A percentile compares a stretch with the other conserved stretches of the same genome.
Evolutionary conservation across 64 coral and sea anemone species (phyloP).

Genomic region (Acropora yongei): DNA sequence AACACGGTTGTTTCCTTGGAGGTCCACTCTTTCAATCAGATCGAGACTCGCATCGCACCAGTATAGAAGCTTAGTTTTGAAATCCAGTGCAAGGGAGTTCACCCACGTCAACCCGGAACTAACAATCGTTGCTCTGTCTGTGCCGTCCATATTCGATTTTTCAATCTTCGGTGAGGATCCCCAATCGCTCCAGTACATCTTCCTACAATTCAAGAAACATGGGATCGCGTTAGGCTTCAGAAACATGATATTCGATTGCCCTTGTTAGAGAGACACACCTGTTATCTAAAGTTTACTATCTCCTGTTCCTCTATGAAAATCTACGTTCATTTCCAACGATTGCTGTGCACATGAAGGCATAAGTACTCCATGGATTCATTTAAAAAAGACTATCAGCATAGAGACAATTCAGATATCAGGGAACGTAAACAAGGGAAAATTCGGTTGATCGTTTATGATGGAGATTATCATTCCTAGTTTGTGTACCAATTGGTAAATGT

Average conservation of each 20-base stretch:
- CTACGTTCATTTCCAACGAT: background rate
- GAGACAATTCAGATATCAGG: background rate
- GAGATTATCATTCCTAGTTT: background rate
- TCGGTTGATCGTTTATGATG: background rate
- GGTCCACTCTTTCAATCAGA: constrained; percentile 69
- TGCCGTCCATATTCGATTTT: constrained; percentile 80
- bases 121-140: constrained; percentile 53
- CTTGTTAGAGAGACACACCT: background rate
- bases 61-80: constrained; percentile 50
- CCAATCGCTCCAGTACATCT: constrained; percentile 90
- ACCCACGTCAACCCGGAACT: constrained; percentile 48
- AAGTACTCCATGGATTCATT: background rate
- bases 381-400: background rate
- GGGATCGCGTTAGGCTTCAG: background rate
- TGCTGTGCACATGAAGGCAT: constrained; percentile 8
- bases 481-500: background rate
- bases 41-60: constrained; percentile 75
- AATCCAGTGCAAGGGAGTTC: constrained; percentile 75
- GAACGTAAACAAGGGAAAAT: background rate
- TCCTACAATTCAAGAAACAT: constrained; percentile 35
- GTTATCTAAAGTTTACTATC: background rate
- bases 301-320: background rate
- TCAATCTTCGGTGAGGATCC: constrained; percentile 80
- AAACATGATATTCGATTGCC: background rate
- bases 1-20: constrained; percentile 49